Evolutionary conservation across 1,140 invertebrate species (phyloP), one percentile per base, ranked within the genome.

Genomic region (Drosophila neocordata): DNA sequence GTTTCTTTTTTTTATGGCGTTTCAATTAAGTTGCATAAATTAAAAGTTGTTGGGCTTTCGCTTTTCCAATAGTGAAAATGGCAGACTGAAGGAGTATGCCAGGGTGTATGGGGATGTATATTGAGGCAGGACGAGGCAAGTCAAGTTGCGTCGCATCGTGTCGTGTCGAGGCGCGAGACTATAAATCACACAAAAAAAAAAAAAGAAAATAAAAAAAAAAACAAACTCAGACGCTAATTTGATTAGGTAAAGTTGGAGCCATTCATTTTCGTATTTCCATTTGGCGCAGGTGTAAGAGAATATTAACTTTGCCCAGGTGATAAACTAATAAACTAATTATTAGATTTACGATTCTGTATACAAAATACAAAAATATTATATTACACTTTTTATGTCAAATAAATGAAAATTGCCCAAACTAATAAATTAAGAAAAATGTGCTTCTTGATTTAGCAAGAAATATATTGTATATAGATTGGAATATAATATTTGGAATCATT

Each of bases 21-120:
- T 77, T 77, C 74, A 77, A 77, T 77, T 77, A 77, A 77, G 74
- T 70, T 77, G 74, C 74, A 77, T 76, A 76, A 61, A 77, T 76
- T 77, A 76, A 76, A 77, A 77, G 73, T 76, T 76, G 22, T 52
- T 38, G 44, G 18, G 51, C 13, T 15, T 22, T 63, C 24, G 61
- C 44, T 22, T 35, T 15, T 37, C 35, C 41, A 20, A 44, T 44
- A 44, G 41, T 7, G 15, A 18, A 9, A 18, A 31, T 5, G 6
- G 5, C 5, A 6, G 27, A 7, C 12, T 15, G n/a, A 44, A 22
- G 51, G 55, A 44, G 44, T 27, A 20, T 27, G 72, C 35, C 1
- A 11, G 59, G n/a, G n/a, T n/a, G n/a, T n/a, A 38, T 35, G 62
- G 56, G 55, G 24, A 18, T 20, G 15, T 48, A 11, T 48, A n/a